Base-by-base conservation (phyloP, 2,797 vertebrate species). In the Myotis findleyi region DNA sequence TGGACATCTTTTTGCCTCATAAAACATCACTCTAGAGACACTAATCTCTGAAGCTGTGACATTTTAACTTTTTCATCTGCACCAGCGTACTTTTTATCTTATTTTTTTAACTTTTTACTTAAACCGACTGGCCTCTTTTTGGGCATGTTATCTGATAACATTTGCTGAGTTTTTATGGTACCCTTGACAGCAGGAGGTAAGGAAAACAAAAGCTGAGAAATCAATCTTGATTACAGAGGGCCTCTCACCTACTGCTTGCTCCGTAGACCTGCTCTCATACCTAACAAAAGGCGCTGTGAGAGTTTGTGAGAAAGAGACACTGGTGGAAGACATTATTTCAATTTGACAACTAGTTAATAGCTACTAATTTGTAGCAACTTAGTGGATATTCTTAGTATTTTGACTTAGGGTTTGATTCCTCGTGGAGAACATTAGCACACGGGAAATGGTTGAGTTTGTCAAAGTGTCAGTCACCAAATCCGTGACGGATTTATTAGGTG, bases 31-130 rank as follows among this genome's bases (percentile, higher is more conserved):
- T 93, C 21, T 38, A 55, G 30, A 59, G 55, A 87, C 30, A 55
- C 30, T 59, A n/a, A 51, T 93, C 53, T 66, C 77, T 71, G 84
- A 85, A 87, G 20, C 57, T 59, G 62, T 92, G 51, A 69, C 64
- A 27, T 94, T 85, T 92, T 93, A 79, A 81, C 44, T 86, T 87
- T 95, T 94, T 90, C n/a, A 83, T 95, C 64, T 82, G 4, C 41
- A 36, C 44, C 27, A 27, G 73, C 23, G 66, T 91, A 76, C 30
- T 20, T 80, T 76, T 86, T 53, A 51, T 62, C 47, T 64, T 64
- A n/a, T 76, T 21, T 73, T 51, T 53, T 49, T 0, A 17, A 59
- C 7, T 57, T 95, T 81, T 89, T 80, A 33, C 72, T 91, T 89
- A 75, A 95, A 80, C 38, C 59, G 51, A 41, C 55, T 77, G 68